A percentile compares a stretch with the other conserved stretches of the same genome.
These are phyloP conservation scores for Allenopithecus nigroviridis DNA, from an alignment of 2,797 vertebrate species.

Conservation along the genomic window DNA sequence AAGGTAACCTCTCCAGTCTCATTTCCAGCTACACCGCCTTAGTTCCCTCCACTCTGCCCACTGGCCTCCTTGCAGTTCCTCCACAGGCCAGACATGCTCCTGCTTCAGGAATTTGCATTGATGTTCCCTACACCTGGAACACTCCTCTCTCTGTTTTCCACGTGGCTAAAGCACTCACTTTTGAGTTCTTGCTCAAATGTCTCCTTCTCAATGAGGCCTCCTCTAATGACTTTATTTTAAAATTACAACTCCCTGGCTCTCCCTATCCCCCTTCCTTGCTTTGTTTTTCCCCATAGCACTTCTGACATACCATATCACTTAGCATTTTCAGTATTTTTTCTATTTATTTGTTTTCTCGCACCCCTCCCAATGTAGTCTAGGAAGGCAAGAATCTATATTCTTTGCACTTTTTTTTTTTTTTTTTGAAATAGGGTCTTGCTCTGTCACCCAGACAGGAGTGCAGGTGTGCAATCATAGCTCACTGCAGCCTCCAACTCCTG, in stretches of 20 bases:
- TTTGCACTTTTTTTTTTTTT: too few relatives aligned
- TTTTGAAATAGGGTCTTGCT: too few relatives aligned
- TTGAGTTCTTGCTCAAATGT: neutral
- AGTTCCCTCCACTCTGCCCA: neutral
- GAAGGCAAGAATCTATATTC: neutral
- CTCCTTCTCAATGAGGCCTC: neutral
- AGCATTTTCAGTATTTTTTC: neutral
- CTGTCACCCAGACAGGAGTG: too few relatives aligned
- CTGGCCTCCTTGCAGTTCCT: neutral
- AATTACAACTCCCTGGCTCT: neutral
- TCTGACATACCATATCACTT: neutral
- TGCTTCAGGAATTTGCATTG: neutral
- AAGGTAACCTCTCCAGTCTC: neutral
- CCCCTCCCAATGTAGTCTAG: neutral
- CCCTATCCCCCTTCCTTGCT: neutral
- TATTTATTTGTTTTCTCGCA: neutral
- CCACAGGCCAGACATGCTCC: neutral
- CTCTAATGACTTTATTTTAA: neutral
- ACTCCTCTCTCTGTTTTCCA: neutral
- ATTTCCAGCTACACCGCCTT: neutral
- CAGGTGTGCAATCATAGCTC: too few relatives aligned
- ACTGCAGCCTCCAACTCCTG: too few relatives aligned
- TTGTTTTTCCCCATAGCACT: neutral
- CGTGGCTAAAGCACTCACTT: neutral
- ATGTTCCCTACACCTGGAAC: neutral